Evolutionary conservation across 2,797 vertebrate species (phyloP).

Genomic region (Sebastes minor): DNA sequence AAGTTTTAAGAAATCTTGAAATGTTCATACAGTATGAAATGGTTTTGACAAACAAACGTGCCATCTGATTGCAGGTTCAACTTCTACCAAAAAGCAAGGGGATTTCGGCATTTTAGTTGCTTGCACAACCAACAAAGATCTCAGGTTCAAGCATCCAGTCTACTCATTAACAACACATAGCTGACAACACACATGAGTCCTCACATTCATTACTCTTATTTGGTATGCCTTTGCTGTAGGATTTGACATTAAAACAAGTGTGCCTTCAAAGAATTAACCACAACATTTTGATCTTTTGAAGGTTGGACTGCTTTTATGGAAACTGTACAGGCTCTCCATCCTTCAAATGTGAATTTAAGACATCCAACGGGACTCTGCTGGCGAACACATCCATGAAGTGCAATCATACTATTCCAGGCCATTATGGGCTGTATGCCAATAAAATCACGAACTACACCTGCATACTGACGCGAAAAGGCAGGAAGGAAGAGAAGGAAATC

Average conservation of each 20-base stretch:
- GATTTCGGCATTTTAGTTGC: conserved; percentile 53
- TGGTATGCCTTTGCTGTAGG: neutral
- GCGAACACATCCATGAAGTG: neutral
- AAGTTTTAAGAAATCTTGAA: neutral
- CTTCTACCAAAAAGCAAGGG: conserved; percentile 24
- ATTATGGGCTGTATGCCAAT: accelerated
- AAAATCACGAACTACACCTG: conserved; percentile 25
- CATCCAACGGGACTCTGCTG: accelerated
- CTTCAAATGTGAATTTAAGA: conserved; percentile 11
- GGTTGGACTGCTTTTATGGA: conserved; percentile 55
- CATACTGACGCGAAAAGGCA: neutral
- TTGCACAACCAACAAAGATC: conserved; percentile 12
- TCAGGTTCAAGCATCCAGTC: conserved; percentile 24
- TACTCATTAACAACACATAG: neutral
- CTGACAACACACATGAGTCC: neutral
- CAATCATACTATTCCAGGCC: neutral
- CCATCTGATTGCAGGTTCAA: conserved; percentile 48
- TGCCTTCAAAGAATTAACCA: neutral
- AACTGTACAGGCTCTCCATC: accelerated
- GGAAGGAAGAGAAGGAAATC: neutral
- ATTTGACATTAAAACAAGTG: neutral
- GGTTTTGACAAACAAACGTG: neutral
- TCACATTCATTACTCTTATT: neutral
- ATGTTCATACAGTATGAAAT: neutral
- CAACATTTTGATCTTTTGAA: conserved; percentile 20